These are phyloP conservation scores for Nemapogon koenigi DNA, from an alignment of 2,888 invertebrate genomes.

Conservation along the genomic window DNA sequence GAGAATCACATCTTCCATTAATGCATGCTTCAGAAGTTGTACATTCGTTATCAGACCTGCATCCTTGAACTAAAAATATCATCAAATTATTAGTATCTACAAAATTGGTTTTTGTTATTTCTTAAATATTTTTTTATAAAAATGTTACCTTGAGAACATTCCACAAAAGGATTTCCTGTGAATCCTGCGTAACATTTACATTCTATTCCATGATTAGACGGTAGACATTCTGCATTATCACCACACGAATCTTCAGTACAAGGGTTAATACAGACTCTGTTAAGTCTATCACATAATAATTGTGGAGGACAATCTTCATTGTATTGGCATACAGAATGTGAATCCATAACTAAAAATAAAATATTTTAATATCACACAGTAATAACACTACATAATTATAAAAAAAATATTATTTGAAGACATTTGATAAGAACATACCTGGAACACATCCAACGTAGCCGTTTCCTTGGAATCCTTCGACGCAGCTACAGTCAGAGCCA, in stretches of 20 bases:
- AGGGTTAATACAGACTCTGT: slow-evolving; percentile 83
- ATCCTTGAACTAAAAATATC: slow-evolving; percentile 69
- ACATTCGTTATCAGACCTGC: slow-evolving; percentile 76
- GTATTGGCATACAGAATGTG: slow-evolving; percentile 77
- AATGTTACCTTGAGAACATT: slow-evolving; percentile 68
- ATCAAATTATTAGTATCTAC: too few relatives aligned
- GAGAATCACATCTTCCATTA: slow-evolving; percentile 77
- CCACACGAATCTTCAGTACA: slow-evolving; percentile 83
- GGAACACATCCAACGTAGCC: slow-evolving; percentile 81
- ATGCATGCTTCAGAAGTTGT: slow-evolving; percentile 77
- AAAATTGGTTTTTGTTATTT: too few relatives aligned
- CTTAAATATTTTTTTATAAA: slow-evolving; percentile 4
- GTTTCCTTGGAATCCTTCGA: slow-evolving; percentile 86
- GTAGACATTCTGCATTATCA: slow-evolving; percentile 80
- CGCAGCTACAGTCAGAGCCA: slow-evolving; percentile 84
- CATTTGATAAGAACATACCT: slow-evolving; percentile 69
- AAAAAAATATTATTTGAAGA: not conserved
- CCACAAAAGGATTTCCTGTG: slow-evolving; percentile 78
- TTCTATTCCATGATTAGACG: slow-evolving; percentile 76
- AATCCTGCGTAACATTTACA: slow-evolving; percentile 78
- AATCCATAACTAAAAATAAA: slow-evolving; percentile 32
- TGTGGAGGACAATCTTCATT: slow-evolving; percentile 91
- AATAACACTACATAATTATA: not conserved
- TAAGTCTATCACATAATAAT: slow-evolving; percentile 83
- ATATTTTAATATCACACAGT: not conserved